Conservation (phyloP, 2,797 vertebrate species). For the Galaxias olidus region DNA sequence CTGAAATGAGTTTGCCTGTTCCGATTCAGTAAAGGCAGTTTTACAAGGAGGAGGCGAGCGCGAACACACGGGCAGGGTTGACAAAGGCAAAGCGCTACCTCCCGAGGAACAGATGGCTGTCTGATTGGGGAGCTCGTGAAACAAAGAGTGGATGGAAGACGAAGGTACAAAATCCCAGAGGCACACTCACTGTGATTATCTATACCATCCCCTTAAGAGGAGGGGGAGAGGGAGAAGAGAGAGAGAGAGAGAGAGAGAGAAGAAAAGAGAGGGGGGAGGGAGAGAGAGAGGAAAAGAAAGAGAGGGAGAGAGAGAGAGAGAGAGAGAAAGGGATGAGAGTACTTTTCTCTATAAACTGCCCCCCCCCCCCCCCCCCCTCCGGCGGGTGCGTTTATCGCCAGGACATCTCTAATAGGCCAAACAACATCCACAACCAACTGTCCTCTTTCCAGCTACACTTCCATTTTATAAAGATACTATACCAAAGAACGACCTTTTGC, state of each 20-base stretch:
- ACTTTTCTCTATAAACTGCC: too few species aligned
- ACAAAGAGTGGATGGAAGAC: slow-evolving; percentile 20
- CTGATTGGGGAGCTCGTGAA: slow-evolving; percentile 36
- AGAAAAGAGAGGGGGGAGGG: too few species aligned
- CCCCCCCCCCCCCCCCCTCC: too few species aligned
- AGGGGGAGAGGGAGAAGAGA: slow-evolving; percentile 37
- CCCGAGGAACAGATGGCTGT: slow-evolving; percentile 51
- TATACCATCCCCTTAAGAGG: slow-evolving; percentile 48
- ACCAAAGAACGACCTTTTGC: slow-evolving; percentile 19
- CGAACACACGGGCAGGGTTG: too few species aligned
- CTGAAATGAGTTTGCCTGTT: slow-evolving; percentile 10
- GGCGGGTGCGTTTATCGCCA: too few species aligned
- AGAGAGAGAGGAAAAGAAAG: too few species aligned
- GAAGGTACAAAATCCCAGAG: slow-evolving; percentile 30
- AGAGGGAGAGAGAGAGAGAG: too few species aligned
- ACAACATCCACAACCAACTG: too few species aligned
- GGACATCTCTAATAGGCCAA: too few species aligned
- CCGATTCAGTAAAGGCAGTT: slow-evolving; percentile 4
- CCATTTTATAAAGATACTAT: slow-evolving; percentile 22
- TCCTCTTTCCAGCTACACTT: slow-evolving; percentile 11
- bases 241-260: too few species aligned
- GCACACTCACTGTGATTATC: slow-evolving; percentile 57
- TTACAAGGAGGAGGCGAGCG: slow-evolving; percentile 12
- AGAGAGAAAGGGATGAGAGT: too few species aligned
- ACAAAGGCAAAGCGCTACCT: neutral